phyloP scores from a whole-genome alignment of 2,113 vertebrate species.

The Monopterus albus region DNA sequence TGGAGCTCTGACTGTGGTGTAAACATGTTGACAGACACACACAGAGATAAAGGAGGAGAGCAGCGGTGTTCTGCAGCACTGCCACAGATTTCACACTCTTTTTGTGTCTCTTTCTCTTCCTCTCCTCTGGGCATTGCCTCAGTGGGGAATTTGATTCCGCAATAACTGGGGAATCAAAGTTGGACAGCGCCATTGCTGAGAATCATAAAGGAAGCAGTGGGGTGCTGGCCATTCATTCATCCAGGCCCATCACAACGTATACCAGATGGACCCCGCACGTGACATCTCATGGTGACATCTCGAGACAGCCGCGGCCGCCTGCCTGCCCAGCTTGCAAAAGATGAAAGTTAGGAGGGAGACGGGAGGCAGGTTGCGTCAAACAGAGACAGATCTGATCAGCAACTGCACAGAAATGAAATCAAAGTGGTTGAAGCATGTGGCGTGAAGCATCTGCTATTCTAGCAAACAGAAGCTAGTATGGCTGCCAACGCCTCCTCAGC shows the following conservation, averaged over 20 bases:
- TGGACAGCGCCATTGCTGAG: constrained; percentile 75
- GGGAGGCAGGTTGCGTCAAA: constrained; percentile 77
- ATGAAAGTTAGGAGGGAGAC: constrained; percentile 76
- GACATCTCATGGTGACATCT: constrained; percentile 68
- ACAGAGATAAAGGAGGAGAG: constrained; percentile 65
- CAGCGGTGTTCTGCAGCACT: constrained; percentile 63
- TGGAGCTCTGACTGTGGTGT: constrained; percentile 9
- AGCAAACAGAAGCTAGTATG: constrained; percentile 71
- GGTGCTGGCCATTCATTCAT: constrained; percentile 74
- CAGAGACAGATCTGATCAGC: constrained; percentile 77
- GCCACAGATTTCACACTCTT: constrained; percentile 77
- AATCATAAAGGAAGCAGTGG: constrained; percentile 73
- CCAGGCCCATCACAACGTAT: constrained; percentile 64
- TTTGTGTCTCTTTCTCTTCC: constrained; percentile 74
- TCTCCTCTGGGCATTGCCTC: constrained; percentile 70
- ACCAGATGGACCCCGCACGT: constrained; percentile 80
- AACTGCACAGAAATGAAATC: constrained; percentile 79
- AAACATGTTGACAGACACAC: constrained; percentile 43
- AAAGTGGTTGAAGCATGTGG: constrained; percentile 80
- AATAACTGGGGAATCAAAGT: constrained; percentile 81
- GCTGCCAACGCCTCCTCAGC: constrained; percentile 73
- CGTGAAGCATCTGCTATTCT: constrained; percentile 76
- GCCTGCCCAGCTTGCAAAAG: constrained; percentile 60
- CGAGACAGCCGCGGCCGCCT: constrained; percentile 71
- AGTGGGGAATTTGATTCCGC: constrained; percentile 72